Base-by-base conservation (phyloP, 2,113 vertebrate species). In the Taxidea taxus region DNA sequence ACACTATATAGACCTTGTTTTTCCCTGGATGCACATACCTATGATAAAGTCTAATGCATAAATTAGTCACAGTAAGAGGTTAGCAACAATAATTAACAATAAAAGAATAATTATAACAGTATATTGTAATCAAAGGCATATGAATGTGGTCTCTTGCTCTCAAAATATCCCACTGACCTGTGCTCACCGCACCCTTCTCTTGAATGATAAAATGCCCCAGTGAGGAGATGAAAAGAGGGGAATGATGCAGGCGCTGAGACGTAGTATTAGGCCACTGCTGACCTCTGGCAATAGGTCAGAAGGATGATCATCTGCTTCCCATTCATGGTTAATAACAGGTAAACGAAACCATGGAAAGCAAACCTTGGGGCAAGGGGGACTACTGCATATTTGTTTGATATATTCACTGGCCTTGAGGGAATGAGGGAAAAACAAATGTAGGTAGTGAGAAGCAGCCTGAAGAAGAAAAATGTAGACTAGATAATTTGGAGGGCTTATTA, bases 401-500 rank as follows among this genome's bases (percentile, higher is more conserved):
- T 87, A 81, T 92, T 92, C 44, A 64, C 29, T 58, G 37, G 47
- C 21, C 58, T 97, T 29, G 0, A 44, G 87, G 14, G 5, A 95
- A 80, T 25, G 29, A 93, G 47, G 34, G 6, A 29, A 82, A 94
- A 87, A 87, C 34, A 83, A 70, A 66, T 51, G 56, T 84, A 72
- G 75, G 7, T 37, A 70, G 42, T 16, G 72, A n/a, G n/a, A 92
- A 95, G 68, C 18, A n/a, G 29, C 56, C 78, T 13, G 14, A 87
- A 47, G 60, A 96, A 78, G 70, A 60, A 86, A 95, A 92, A 47
- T 56, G 37, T 4, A 90, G 80, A 92, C 39, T 58, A 15, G 27
- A 81, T 93, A 87, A 94, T 96, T 93, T 81, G 54, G 8, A 6
- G 14, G 90, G 27, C 56, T 87, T 92, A 90, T 87, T 74, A 68